Evolutionary conservation across 2,888 invertebrate species (phyloP), one percentile per base, ranked within the genome.

Genomic region (Alviniconcha strummeri): DNA sequence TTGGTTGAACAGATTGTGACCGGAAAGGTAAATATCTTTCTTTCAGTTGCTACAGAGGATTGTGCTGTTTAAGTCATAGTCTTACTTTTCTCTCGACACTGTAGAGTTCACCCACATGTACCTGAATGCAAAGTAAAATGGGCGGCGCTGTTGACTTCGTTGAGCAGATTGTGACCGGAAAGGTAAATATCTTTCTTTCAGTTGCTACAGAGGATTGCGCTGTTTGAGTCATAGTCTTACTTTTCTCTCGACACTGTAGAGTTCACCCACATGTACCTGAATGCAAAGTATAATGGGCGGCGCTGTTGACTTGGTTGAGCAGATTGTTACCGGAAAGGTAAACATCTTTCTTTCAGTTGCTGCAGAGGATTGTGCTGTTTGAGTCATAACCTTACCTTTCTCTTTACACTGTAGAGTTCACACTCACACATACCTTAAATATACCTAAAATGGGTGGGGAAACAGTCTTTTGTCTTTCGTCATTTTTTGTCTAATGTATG

Each of bases 91-190:
- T 69, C 11, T 19, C 52, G 5, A 55, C 78, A 55, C 36, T 36
- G 36, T 36, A 36, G 36, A 36, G 36, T 36, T 36, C 36, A 36
- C 36, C 36, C 36, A 36, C 3, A 3, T 36, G 1, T 36, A 36
- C 36, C 36, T 36, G 36, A 36, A 36, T 36, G 36, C 36, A 36
- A 36, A 36, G 36, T 36, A 36, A 36, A 36, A 36, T 36, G 36
- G 17, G 90, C 89, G 88, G 88, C 79, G 84, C 87, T 36, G 80
- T 90, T 67, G 96, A 95, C 96, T 94, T 98, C 90, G 95, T 97
- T 7, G 89, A 90, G 54, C 83, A 90, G 36, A 87, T 91, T 72
- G 82, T 90, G 0, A 84, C 82, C n/a, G 88, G 88, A 19, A 88
- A 90, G 89, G 89, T 89, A 85, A 75, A 83, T 77, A 15, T 57